These are phyloP conservation scores for Volucella inflata DNA, from an alignment of 2,888 invertebrate species.

Conservation along the genomic window DNA sequence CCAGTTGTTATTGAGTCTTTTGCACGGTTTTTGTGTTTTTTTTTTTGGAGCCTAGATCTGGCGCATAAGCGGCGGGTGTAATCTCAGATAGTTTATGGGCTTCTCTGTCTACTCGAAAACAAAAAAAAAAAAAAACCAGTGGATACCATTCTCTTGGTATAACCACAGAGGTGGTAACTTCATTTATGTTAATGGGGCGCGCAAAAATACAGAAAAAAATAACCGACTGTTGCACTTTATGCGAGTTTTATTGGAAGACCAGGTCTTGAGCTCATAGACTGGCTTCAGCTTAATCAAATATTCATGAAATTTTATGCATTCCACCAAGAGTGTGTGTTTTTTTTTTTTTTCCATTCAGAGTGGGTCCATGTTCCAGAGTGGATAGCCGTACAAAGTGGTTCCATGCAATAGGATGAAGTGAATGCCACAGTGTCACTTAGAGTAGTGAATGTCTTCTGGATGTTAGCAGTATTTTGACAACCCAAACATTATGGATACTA, in stretches of 20 bases:
- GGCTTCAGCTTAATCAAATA: constrained; percentile 66
- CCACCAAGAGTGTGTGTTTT: constrained; percentile 13
- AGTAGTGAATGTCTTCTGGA: background rate
- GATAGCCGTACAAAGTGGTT: too few relatives aligned
- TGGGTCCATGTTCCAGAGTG: too few relatives aligned
- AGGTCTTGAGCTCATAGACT: constrained; percentile 14
- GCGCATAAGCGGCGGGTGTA: constrained; percentile 61
- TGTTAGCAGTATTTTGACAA: constrained; percentile 49
- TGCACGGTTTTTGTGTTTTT: constrained; percentile 47
- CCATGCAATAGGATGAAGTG: constrained; percentile 11
- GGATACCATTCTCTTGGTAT: background rate
- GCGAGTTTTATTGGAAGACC: constrained; percentile 46
- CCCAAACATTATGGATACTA: constrained; percentile 17
- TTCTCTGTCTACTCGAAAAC: constrained; percentile 38
- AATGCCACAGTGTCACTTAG: constrained; percentile 52
- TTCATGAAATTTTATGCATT: constrained; percentile 71
- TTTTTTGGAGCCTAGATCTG: constrained; percentile 66
- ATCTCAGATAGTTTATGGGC: constrained; percentile 68
- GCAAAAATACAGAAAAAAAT: constrained; percentile 19
- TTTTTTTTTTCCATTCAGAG: background rate
- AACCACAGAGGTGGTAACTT: constrained; percentile 65
- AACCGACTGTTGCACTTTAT: constrained; percentile 50
- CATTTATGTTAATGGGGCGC: constrained; percentile 69
- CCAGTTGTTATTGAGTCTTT: constrained; percentile 59
- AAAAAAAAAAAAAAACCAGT: background rate